These are phyloP conservation scores for Epistrophe grossulariae DNA, from an alignment of 2,888 invertebrate species.

Conservation along the genomic window DNA sequence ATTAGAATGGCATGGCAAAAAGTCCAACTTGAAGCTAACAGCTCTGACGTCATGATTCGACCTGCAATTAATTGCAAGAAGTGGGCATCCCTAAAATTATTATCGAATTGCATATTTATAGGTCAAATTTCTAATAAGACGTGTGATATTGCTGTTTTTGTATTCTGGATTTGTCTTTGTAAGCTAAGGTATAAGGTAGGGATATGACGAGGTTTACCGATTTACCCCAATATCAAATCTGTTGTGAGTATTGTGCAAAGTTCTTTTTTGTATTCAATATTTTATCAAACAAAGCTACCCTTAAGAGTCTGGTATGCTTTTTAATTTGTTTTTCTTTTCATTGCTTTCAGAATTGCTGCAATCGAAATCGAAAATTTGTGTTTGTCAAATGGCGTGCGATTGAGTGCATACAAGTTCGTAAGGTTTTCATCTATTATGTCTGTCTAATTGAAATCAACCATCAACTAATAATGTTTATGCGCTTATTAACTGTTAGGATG, in stretches of 20 bases:
- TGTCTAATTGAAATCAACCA: conserved; percentile 7
- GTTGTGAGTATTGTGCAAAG: conserved; percentile 38
- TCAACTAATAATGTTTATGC: background rate
- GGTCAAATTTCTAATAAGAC: conserved; percentile 63
- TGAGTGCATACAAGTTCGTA: conserved; percentile 8
- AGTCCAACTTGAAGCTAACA: conserved; percentile 9
- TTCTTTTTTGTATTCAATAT: conserved; percentile 1
- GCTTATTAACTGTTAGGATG: background rate
- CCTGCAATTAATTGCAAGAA: conserved; percentile 40
- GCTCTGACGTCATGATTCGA: conserved; percentile 40
- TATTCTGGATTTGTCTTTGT: conserved; percentile 5
- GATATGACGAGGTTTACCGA: conserved; percentile 26
- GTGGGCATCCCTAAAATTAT: conserved; percentile 57
- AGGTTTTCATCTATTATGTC: background rate
- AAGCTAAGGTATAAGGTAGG: conserved; percentile 16
- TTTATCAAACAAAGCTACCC: conserved; percentile 56
- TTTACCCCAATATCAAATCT: conserved; percentile 26
- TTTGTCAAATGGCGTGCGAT: conserved; percentile 19
- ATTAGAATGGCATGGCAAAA: background rate
- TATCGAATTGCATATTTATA: conserved; percentile 66
- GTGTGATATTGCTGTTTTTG: conserved; percentile 1
- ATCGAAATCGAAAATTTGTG: background rate
- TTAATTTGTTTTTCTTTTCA: conserved; percentile 2
- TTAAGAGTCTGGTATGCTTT: conserved; percentile 49
- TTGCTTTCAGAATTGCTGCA: background rate